Base-by-base conservation (phyloP, 2,797 vertebrate species). In the Australoheros facetus region DNA sequence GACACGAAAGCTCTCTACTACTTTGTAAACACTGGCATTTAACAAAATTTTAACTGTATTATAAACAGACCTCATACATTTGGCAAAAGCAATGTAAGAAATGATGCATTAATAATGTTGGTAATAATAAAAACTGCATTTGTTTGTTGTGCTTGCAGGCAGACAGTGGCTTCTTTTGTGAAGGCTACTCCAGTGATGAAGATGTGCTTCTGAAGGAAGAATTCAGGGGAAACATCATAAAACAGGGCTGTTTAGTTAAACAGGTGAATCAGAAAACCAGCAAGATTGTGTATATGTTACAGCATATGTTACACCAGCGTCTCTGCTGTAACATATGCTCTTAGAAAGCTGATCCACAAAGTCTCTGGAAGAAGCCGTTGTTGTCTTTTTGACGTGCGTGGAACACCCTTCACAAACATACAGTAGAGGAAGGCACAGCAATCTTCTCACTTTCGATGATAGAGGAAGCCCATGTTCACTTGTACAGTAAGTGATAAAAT, bases 131-230 rank as follows among this genome's bases (percentile, higher is more conserved):
- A 71, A 30, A 39, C 1, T 37, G 3, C 4, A 19, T 53, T 9
- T 70, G 3, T 21, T 12, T 37, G 12, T 12, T 82, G 17, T 78
- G n/a, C 5, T 55, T 71, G 71, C 91, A 99, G 98, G 96, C 96
- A 57, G 98, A 99, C 87, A 99, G 98, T 45, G 98, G 98, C 3
- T 99, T 99, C 85, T 99, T 97, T 95, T 98, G 97, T 71, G 98
- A 99, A 87, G 98, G 97, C 55, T 97, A 98, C 93, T 99, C 98
- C 79, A 99, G 98, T 57, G 98, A 99, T 75, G 98, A 99, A 14
- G 98, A 99, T 0, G 87, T 93, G 42, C 87, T 99, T 56, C 1
- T 97, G 82, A 99, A 96, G 88, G 97, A 98, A 83, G 97, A 99
- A 90, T 99, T 99, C 94, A 96, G 98, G 94, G 98, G 98, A 21